phyloP scores from a whole-genome alignment of 2,113 vertebrate species.

The Solea senegalensis region DNA sequence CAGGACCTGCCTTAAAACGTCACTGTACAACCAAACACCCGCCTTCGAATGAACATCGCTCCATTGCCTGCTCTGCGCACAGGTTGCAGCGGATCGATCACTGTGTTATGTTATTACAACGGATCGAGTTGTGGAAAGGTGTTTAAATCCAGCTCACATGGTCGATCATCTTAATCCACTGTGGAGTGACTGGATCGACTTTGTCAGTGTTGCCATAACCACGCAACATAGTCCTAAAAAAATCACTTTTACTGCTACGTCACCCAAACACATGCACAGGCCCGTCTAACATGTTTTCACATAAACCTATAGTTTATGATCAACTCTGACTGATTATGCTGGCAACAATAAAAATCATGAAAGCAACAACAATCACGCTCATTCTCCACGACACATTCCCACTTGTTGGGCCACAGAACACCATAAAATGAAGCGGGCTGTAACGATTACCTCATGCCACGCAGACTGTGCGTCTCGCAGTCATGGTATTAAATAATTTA shows the following conservation, averaged over 20 bases:
- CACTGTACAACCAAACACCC: slow-evolving; percentile 76
- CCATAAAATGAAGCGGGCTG: slow-evolving; percentile 7
- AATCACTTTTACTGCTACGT: slow-evolving; percentile 65
- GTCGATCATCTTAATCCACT: slow-evolving; percentile 45
- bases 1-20: slow-evolving; percentile 83
- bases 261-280: slow-evolving; percentile 46
- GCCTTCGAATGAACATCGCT: slow-evolving; percentile 70
- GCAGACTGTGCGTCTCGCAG: slow-evolving; percentile 35
- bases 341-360: neutral
- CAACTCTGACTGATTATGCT: neutral
- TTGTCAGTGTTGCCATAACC: slow-evolving; percentile 63
- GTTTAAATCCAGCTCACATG: slow-evolving; percentile 42
- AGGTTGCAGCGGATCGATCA: slow-evolving; percentile 73
- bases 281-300: slow-evolving; percentile 34
- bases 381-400: slow-evolving; percentile 34
- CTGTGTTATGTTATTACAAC: slow-evolving; percentile 32
- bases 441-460: slow-evolving; percentile 37
- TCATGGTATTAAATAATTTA: slow-evolving; percentile 62
- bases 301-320: slow-evolving; percentile 12
- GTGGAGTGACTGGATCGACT: slow-evolving; percentile 38
- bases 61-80: slow-evolving; percentile 67
- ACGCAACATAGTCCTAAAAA: slow-evolving; percentile 43
- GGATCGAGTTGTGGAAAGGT: slow-evolving; percentile 28
- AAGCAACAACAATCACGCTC: slow-evolving; percentile 5
- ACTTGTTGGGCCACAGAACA: slow-evolving; percentile 50